These are phyloP conservation scores for Cyphomyrus discorhynchus DNA, from an alignment of 2,113 vertebrate species.

Conservation along the genomic window DNA sequence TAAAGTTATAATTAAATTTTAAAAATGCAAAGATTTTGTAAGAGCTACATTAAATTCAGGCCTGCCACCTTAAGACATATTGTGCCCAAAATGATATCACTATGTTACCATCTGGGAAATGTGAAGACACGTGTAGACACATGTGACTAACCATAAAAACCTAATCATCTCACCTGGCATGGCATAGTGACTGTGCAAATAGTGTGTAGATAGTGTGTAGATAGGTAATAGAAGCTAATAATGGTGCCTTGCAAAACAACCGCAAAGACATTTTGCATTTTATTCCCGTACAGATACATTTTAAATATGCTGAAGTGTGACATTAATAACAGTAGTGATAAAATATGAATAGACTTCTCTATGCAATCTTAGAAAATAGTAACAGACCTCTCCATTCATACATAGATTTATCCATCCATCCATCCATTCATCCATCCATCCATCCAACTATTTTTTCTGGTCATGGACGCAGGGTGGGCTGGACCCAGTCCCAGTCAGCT, in stretches of 20 bases:
- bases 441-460: neutral
- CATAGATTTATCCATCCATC: neutral
- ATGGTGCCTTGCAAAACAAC: too few species aligned
- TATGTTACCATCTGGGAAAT: too few species aligned
- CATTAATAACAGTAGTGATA: neutral
- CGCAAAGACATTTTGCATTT: too few species aligned
- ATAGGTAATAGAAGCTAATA: too few species aligned
- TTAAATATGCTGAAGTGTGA: neutral
- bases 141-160: too few species aligned
- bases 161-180: too few species aligned
- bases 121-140: too few species aligned
- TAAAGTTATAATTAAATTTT: neutral
- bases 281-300: neutral
- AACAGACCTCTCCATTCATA: neutral
- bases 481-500: neutral
- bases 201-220: too few species aligned
- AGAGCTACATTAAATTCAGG: neutral
- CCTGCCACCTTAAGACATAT: neutral
- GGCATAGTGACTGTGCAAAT: too few species aligned
- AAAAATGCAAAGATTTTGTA: neutral
- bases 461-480: neutral
- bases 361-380: neutral
- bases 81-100: too few species aligned
- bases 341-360: neutral
- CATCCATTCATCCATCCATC: neutral